These are phyloP conservation scores for Archivesica marissinica DNA, from an alignment of 1,140 invertebrate genomes.

Conservation along the genomic window DNA sequence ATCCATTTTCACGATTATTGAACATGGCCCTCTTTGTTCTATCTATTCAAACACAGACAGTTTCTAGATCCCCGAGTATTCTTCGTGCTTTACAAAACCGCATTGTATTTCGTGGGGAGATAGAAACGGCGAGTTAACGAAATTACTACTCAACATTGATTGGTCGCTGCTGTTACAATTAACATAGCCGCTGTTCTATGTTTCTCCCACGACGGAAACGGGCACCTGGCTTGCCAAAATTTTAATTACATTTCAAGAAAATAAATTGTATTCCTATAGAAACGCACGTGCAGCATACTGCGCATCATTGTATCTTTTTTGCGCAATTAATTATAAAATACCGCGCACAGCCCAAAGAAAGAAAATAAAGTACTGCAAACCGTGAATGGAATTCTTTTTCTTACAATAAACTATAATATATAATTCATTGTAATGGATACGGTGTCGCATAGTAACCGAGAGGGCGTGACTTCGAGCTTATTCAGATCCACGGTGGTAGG, in stretches of 20 bases:
- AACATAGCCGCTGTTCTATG: slow-evolving; percentile 46
- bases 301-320: neutral
- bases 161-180: slow-evolving; percentile 40
- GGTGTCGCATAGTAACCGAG: no score
- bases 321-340: neutral
- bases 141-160: slow-evolving; percentile 50
- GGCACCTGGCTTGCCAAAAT: slow-evolving; percentile 27
- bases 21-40: slow-evolving; percentile 67
- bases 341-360: neutral
- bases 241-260: slow-evolving; percentile 4
- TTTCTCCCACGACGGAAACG: slow-evolving; percentile 10
- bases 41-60: slow-evolving; percentile 54
- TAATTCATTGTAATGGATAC: no score
- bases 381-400: no score
- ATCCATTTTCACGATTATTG: slow-evolving; percentile 16
- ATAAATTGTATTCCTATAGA: slow-evolving; percentile 13
- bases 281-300: slow-evolving; percentile 9
- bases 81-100: neutral
- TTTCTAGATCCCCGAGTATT: slow-evolving; percentile 63
- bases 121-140: slow-evolving; percentile 37
- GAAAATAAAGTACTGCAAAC: no score
- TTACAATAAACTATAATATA: no score
- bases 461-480: no score
- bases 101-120: slow-evolving; percentile 24
- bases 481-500: no score